Evolutionary conservation across 1,140 invertebrate genomes (phyloP), one percentile per base, ranked within the genome.

Genomic region (Trypoxylus dichotomus): DNA sequence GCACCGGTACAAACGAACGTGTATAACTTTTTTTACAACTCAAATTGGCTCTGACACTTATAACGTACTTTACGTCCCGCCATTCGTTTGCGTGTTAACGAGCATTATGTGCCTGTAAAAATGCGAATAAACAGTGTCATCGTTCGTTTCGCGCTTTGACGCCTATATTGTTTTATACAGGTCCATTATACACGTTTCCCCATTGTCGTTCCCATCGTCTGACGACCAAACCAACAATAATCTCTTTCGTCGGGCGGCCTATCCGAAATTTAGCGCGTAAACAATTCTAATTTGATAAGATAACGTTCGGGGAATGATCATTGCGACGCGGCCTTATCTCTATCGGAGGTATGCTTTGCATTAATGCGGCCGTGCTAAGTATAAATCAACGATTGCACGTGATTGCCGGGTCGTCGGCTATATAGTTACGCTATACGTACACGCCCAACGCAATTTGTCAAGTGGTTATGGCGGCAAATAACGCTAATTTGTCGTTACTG

Each of bases 331-430:
- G 63, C 63, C 63, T 71, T 71, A 71, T 71, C 63, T 71, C 24
- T 6, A 15, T 54, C 19, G 47, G 47, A 54, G 29, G 63, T 71
- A 32, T 32, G 29, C 25, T 71, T 27, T 71, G 63, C 63, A 71
- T 71, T 71, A 71, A 71, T 71, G 63, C 29, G 63, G 63, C 24
- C 21, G 63, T n/a, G 47, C 6, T 71, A 71, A 71, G 24, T 71
- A 71, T 71, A 71, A 71, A 71, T 71, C 29, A n/a, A 71, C 29
- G 63, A 71, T 32, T 71, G 63, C 29, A 71, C 63, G 63, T 71
- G 63, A 71, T 71, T 71, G 27, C 29, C n/a, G 63, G n/a, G 63
- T 54, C 47, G n/a, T 5, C 7, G 5, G 47, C 47, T 54, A 15
- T 54, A n/a, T 7, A 54, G 47, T 54, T 54, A 54, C 32, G 10